phyloP scores from a whole-genome alignment of 2,888 invertebrate genomes.

The Rhingia rostrata region DNA sequence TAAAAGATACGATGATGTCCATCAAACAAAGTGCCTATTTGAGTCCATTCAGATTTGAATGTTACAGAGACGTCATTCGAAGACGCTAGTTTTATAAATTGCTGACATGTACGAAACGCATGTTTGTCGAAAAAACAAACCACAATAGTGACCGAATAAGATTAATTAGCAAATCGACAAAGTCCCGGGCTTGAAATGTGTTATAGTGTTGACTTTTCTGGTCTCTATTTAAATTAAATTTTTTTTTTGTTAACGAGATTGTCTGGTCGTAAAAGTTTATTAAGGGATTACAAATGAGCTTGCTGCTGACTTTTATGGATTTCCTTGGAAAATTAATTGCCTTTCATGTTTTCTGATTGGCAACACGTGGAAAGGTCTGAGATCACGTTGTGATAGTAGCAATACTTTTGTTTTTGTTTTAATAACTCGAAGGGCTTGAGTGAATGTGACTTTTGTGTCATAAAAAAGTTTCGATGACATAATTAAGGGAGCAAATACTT shows the following conservation, averaged over 20 bases:
- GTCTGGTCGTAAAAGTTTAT: constrained; percentile 55
- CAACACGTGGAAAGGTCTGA: constrained; percentile 34
- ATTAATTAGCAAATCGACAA: constrained; percentile 68
- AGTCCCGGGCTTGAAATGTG: constrained; percentile 1
- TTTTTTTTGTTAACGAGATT: constrained; percentile 42
- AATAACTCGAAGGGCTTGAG: neutral
- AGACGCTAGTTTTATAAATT: constrained; percentile 49
- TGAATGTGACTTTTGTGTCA: neutral
- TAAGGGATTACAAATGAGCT: constrained; percentile 24
- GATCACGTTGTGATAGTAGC: constrained; percentile 2
- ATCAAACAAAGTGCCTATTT: constrained; percentile 31
- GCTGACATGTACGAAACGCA: constrained; percentile 58
- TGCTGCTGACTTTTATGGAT: constrained; percentile 22
- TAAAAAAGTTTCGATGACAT: neutral
- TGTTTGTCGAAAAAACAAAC: constrained; percentile 17
- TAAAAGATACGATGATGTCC: constrained; percentile 30
- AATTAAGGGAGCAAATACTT: constrained; percentile 1
- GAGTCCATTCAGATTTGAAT: neutral
- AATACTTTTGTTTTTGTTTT: neutral
- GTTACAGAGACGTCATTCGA: neutral
- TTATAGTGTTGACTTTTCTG: neutral
- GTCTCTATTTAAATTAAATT: constrained; percentile 44
- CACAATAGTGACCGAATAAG: constrained; percentile 44
- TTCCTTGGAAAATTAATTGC: constrained; percentile 32
- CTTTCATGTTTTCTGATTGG: constrained; percentile 27